Evolutionary conservation across 1,140 invertebrate genomes (phyloP), one percentile per base, ranked within the genome.

Genomic region (Ectropis grisescens): DNA sequence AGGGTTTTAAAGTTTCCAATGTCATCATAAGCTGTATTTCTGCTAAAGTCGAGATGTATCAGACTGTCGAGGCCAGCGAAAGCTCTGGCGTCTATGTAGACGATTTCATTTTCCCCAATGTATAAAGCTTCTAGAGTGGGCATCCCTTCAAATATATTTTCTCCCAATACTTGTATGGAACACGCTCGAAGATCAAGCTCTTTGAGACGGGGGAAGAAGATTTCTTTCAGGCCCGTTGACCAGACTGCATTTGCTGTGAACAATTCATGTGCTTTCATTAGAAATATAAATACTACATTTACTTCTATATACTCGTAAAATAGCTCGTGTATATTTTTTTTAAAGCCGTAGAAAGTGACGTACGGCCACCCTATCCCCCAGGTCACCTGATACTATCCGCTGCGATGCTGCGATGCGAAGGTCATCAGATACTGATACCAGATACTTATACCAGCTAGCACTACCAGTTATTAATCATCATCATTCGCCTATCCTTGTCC

Each of bases 161-260:
- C 48, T 3, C 60, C 64, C 2, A 87, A 25, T 7, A 50, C 66
- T 35, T 72, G 49, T 8, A 87, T 87, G 25, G 62, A 62, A 39
- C 85, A 87, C 10, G 78, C 68, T 13, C 85, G 66, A 1, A 87
- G 57, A 41, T 87, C 85, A n/a, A 87, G 47, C 37, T 87, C 84
- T 27, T 57, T 37, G 0, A 87, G 55, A 3, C 50, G 45, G 5
- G 23, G 15, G 25, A 80, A 76, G 5, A 11, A 30, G 0, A 41
- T 16, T 1, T 31, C 29, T 12, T 43, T 13, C 2, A 80, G 52
- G 0, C 66, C 64, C 0, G 33, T 33, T 1, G 59, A 47, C 75
- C 75, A 80, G 2, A 26, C 13, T n/a, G 45, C 28, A 14, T 14
- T 36, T 16, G 13, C 66, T 70, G 58, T 15, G 60, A 59, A 30